Conservation (phyloP, 2,113 vertebrate genomes). For the Ceyx melanurus region DNA sequence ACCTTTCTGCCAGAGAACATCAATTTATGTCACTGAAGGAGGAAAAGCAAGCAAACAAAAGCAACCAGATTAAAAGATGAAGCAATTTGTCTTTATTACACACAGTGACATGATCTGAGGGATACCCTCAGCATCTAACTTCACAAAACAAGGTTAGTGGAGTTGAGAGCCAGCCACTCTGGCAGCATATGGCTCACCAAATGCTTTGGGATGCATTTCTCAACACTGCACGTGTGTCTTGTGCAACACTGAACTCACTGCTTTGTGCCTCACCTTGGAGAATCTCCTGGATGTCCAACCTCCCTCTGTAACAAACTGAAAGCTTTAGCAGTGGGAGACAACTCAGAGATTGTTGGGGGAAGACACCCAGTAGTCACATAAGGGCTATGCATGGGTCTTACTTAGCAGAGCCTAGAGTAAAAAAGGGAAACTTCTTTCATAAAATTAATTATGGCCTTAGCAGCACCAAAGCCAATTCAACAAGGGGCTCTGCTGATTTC, state of each 20-base stretch:
- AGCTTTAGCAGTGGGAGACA: background rate
- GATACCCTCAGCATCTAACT: background rate
- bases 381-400: background rate
- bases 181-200: background rate
- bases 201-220: background rate
- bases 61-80: background rate
- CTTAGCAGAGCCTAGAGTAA: background rate
- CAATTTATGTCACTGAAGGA: background rate
- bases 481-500: background rate
- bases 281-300: background rate
- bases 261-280: background rate
- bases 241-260: background rate
- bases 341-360: background rate
- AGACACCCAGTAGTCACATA: background rate
- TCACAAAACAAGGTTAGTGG: background rate
- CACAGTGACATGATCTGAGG: background rate
- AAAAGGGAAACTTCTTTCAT: background rate
- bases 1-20: background rate
- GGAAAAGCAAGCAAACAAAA: background rate
- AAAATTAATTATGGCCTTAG: background rate
- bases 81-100: slow-evolving; percentile 11
- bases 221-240: fast-evolving
- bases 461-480: background rate
- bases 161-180: background rate
- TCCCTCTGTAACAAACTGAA: fast-evolving